Conservation (phyloP, 2,113 vertebrate species). For the Pomatorhinus ruficollis region DNA sequence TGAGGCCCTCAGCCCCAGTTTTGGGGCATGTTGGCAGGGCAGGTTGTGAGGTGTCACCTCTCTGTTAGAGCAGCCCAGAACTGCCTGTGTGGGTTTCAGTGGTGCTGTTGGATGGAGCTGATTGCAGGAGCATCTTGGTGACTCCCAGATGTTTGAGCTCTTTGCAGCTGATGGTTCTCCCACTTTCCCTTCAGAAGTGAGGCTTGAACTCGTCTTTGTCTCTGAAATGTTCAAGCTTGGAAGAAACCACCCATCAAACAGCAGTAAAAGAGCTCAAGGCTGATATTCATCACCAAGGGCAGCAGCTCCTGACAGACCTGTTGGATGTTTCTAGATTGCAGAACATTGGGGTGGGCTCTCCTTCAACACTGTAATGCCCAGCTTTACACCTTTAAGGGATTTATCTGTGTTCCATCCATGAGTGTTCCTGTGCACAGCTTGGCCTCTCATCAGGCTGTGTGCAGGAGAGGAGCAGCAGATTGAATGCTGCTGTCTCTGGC, state of each 20-base stretch:
- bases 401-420: accelerated
- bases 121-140: accelerated
- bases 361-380: accelerated
- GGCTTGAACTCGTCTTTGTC: accelerated
- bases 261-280: neutral
- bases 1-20: neutral
- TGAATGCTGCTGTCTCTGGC: too few relatives aligned
- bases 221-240: neutral
- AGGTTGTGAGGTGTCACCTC: neutral
- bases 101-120: neutral
- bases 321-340: neutral
- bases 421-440: neutral
- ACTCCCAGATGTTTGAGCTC: neutral
- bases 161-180: neutral
- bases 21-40: neutral
- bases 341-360: accelerated
- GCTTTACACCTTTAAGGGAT: neutral
- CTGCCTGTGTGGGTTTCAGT: accelerated
- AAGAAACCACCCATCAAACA: accelerated
- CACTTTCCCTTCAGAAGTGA: neutral
- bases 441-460: accelerated
- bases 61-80: neutral
- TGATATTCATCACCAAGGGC: neutral
- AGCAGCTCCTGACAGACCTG: neutral
- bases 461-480: accelerated